Evolutionary conservation across 2,113 vertebrate genomes (phyloP), one percentile per base, ranked within the genome.

Genomic region (Lasiurus cinereus): DNA sequence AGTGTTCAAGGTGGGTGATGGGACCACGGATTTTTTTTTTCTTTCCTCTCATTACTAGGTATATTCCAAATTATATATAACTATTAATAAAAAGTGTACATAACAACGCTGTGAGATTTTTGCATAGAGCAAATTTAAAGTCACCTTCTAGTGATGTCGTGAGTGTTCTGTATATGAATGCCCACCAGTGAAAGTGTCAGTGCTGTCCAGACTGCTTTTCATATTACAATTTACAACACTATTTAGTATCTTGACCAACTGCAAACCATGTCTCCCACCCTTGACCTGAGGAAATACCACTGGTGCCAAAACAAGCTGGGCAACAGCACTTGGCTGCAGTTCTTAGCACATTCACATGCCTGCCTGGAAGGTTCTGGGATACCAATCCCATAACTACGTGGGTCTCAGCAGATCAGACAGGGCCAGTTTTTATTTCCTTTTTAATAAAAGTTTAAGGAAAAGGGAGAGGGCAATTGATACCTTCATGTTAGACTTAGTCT

Each of bases 61-160:
- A 83, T 77, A 62, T 59, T 76, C 69, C n/a, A 16, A 59, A 83
- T 8, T 56, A 19, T 15, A 91, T 18, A 15, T 59, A 62, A 73
- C 62, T 64, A 91, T 59, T 19, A 80, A 31, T 83, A 21, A 76
- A 82, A 88, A 73, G n/a, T 24, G n/a, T 50, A 84, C 73, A 73
- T 10, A 43, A 79, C 54, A 79, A 16, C 1, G 1, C 24, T 77
- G 24, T 83, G 48, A 79, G 31, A 48, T 56, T 67, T 93, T 83
- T 62, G 5, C 50, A 66, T 29, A 56, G 24, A 62, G 33, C 39
- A 66, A 84, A 85, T 67, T 88, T 39, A 73, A 72, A 92, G n/a
- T 92, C 73, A 73, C 66, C 85, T 36, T 79, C 13, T 48, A 43
- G 56, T 48, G 36, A 39, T 13, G 29, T 19, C 10, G 22, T 52